Percentiles rank a stretch among this genome's conserved stretches.
These are phyloP conservation scores for Didymodactylos carnosus DNA, from an alignment of 2,888 invertebrate species.

Conservation along the genomic window DNA sequence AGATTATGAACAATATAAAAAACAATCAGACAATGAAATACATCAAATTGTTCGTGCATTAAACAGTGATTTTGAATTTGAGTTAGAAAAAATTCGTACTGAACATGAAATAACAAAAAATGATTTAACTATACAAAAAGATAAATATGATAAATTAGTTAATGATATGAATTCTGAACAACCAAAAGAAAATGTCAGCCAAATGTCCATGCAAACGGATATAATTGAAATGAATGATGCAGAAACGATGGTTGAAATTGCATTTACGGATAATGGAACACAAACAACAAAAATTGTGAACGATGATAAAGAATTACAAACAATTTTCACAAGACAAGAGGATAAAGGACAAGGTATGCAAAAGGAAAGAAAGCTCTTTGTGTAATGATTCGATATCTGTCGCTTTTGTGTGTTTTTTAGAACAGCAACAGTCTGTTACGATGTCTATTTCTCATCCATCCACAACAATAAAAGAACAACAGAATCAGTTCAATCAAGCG, in stretches of 20 bases:
- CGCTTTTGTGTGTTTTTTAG: too few relatives aligned
- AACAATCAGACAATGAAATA: background rate
- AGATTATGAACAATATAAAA: background rate
- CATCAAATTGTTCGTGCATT: background rate
- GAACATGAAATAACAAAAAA: background rate
- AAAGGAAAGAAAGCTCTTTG: too few relatives aligned
- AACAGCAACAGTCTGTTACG: too few relatives aligned
- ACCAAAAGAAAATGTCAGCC: too few relatives aligned
- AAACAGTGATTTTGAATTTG: background rate
- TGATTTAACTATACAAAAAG: too few relatives aligned
- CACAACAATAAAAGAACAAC: background rate
- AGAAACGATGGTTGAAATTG: too few relatives aligned
- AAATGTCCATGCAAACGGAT: background rate
- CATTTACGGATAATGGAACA: background rate
- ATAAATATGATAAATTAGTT: too few relatives aligned
- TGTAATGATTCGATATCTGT: too few relatives aligned
- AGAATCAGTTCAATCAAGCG: background rate
- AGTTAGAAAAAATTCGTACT: background rate
- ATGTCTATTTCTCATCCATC: too few relatives aligned
- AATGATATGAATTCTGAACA: too few relatives aligned
- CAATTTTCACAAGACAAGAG: too few relatives aligned
- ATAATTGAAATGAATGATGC: background rate
- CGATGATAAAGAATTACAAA: background rate
- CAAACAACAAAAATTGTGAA: background rate
- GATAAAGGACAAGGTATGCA: too few relatives aligned